A percentile compares a stretch with the other conserved stretches of the same genome.
Conservation (phyloP, 2,797 vertebrate genomes). For the Diglossa cyanea region DNA sequence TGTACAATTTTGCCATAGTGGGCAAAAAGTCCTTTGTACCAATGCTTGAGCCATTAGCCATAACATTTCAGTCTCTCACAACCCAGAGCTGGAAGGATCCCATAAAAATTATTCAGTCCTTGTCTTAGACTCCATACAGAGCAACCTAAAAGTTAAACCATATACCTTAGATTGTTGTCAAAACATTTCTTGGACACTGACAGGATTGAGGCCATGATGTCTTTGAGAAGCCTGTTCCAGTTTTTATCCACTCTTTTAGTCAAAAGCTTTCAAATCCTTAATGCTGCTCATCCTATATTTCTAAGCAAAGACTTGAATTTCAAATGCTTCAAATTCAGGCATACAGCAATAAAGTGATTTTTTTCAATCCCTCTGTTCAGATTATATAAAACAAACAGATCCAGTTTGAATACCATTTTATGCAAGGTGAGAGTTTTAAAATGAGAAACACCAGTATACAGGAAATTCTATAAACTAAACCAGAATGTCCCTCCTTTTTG, state of each 20-base stretch:
- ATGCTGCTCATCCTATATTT: not conserved
- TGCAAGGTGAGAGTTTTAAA: not conserved
- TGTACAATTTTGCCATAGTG: not conserved
- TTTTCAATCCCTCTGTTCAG: not conserved
- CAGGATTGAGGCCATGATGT: not conserved
- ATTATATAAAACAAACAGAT: not conserved
- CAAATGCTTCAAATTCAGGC: not conserved
- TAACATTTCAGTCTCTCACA: not conserved
- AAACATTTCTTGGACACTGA: not conserved
- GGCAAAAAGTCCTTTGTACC: not conserved
- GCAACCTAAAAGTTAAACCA: not conserved
- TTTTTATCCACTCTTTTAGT: not conserved
- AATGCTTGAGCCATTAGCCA: not conserved
- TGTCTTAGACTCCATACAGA: not conserved
- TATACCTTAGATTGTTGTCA: not conserved
- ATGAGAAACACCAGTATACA: not conserved
- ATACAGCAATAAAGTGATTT: not conserved
- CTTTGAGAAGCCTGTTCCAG: not conserved
- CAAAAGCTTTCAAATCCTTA: not conserved
- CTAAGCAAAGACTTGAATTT: not conserved
- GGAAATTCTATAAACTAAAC: not conserved
- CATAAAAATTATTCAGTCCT: fast-evolving
- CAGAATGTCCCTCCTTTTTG: not conserved
- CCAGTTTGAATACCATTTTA: not conserved
- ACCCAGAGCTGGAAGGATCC: not conserved